Evolutionary conservation across 2,113 vertebrate genomes (phyloP), one percentile per base, ranked within the genome.

Genomic region (Ictalurus punctatus): DNA sequence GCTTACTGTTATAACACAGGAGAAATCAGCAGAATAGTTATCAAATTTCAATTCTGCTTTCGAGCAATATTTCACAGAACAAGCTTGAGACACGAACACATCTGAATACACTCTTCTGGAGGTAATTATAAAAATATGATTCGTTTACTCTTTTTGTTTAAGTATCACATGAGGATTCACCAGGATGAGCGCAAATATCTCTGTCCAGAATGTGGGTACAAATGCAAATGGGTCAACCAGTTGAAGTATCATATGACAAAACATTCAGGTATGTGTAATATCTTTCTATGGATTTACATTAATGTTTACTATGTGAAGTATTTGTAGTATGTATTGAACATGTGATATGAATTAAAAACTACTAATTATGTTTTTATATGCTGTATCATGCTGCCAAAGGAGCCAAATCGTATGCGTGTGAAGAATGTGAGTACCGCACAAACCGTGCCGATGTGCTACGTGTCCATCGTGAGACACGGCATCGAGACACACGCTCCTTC

Each of bases 241-340:
- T 96, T 99, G 90, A 99, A 99, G 93, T 99, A 98, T 89, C 98
- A 99, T 94, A 99, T 99, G 98, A 99, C 97, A 7, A 99, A 98
- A 88, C 98, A 99, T 93, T 99, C 98, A 34, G 98, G 98, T 97
- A 95, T 92, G 87, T 78, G 59, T 37, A 80, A 58, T 30, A 23
- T 86, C 6, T 25, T 76, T 59, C 6, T 27, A 27, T 86, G 14
- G 17, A 61, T 9, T 30, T 40, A 48, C 14, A 25, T 63, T 25
- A 37, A 61, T 27, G 58, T 40, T 83, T 63, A 63, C 3, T 63
- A 34, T 83, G 37, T 67, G 37, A 16, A 65, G 12, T 65, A 63
- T 21, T 56, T 25, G 2, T 52, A 21, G 27, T 84, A 27, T 63
- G 25, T 58, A 13, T 71, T n/a, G 14, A 30, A 65, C 69, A 17